Conservation (phyloP, 2,888 invertebrate species). For the Salpingus planirostris region DNA sequence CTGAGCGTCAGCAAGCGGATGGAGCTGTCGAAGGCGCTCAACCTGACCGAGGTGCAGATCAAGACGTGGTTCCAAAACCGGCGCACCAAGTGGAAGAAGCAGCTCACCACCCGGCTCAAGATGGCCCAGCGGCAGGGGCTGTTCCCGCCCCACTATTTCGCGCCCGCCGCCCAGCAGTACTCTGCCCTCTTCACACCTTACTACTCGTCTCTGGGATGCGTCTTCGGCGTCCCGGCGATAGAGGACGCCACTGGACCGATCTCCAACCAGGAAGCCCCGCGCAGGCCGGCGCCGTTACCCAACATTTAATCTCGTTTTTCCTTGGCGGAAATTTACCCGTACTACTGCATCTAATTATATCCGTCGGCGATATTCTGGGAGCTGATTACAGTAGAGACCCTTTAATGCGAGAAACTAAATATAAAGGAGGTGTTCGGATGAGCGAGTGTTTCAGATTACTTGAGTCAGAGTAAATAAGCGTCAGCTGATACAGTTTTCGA, state of each 20-base stretch:
- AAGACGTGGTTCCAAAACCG: slow-evolving; percentile 97
- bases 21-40: slow-evolving; percentile 83
- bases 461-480: too few relatives aligned
- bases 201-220: slow-evolving; percentile 52
- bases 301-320: too few relatives aligned
- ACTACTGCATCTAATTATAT: too few relatives aligned
- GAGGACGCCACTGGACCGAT: slow-evolving; percentile 30
- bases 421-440: too few relatives aligned
- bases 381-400: too few relatives aligned
- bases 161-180: slow-evolving; percentile 49
- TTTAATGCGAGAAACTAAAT: too few relatives aligned
- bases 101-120: slow-evolving; percentile 80
- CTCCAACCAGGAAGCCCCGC: slow-evolving; percentile 4
- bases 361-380: too few relatives aligned
- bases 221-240: slow-evolving; percentile 49
- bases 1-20: slow-evolving; percentile 90
- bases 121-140: slow-evolving; percentile 81
- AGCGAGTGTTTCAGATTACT: too few relatives aligned
- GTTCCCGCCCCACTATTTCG: slow-evolving; percentile 61
- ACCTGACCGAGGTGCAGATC: slow-evolving; percentile 89
- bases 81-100: slow-evolving; percentile 96
- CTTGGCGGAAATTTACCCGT: too few relatives aligned
- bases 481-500: too few relatives aligned
- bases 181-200: slow-evolving; percentile 54
- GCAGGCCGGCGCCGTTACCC: slow-evolving; percentile 4